Conservation (phyloP, 2,113 vertebrate genomes). For the Phrynosoma blainvillii region DNA sequence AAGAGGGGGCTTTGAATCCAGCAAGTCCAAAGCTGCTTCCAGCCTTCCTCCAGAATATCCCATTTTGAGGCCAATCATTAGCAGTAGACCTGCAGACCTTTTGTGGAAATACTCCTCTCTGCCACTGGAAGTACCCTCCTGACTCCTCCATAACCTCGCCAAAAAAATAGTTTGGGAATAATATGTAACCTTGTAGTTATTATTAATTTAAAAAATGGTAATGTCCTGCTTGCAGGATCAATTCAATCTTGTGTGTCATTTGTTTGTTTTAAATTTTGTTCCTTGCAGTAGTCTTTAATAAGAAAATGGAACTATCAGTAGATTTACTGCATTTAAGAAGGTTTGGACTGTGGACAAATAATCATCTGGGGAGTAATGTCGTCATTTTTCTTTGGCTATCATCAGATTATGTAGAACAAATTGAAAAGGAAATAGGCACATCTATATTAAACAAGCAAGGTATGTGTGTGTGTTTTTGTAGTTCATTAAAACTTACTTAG, state of each 20-base stretch:
- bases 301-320: conserved; percentile 68
- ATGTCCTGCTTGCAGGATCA: background rate
- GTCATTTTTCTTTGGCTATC: conserved; percentile 84
- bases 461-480: conserved; percentile 64
- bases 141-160: background rate
- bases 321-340: conserved; percentile 77
- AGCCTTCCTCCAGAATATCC: background rate
- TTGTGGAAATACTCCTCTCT: background rate
- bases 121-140: background rate
- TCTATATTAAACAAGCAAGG: conserved; percentile 66
- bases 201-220: background rate
- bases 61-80: background rate
- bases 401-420: conserved; percentile 73
- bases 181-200: background rate
- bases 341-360: conserved; percentile 76
- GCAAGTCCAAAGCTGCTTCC: background rate
- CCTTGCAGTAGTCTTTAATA: conserved; percentile 70
- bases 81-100: background rate
- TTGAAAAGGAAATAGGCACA: conserved; percentile 72
- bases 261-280: conserved; percentile 38
- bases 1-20: background rate
- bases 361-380: conserved; percentile 43
- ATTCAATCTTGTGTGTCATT: background rate
- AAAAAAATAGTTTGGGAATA: background rate
- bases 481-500: background rate